Evolutionary conservation across 2,888 invertebrate genomes (phyloP), one percentile per base, ranked within the genome.

Genomic region (Crossocerus cetratus): DNA sequence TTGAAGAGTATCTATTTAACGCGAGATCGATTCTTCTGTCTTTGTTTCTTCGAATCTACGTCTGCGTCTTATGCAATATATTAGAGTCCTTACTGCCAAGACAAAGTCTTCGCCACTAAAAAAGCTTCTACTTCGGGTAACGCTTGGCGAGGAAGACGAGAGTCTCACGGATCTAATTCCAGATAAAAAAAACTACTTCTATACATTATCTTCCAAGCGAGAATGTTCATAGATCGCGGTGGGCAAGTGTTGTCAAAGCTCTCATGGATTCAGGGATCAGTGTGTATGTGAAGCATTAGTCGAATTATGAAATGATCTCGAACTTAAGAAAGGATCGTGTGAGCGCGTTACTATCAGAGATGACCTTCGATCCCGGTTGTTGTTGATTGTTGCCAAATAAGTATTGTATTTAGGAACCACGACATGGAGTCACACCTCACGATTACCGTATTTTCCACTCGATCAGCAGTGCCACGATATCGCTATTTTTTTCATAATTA

Each of bases 371-470:
- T 85, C 86, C 86, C 84, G 82, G 85, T 89, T 86, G 89, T 89
- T 90, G 88, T 90, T 89, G 85, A 90, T 89, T 88, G 89, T 90
- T 90, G 90, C 89, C 90, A 90, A 76, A 89, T 86, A 88, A 85
- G 77, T 86, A 83, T 77, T 77, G 72, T 81, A 80, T 65, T 59
- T 76, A 80, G 80, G 78, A 23, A 62, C 49, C 58, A 77, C 72
- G 71, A 69, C 54, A 32, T 32, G 32, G 68, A 65, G 57, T 69
- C 55, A 62, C 73, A 62, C 55, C 68, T 53, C 66, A 72, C 68
- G 64, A 71, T 76, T 75, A 79, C 73, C 70, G 83, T 87, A 88
- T 88, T 88, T 88, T 87, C 87, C 87, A 87, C 83, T 86, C 77
- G 83, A 81, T 80, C 81, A 85, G 82, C 81, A 84, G 86, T 84